phyloP scores from a whole-genome alignment of 2,888 invertebrate genomes.

The Trisateles emortualis region DNA sequence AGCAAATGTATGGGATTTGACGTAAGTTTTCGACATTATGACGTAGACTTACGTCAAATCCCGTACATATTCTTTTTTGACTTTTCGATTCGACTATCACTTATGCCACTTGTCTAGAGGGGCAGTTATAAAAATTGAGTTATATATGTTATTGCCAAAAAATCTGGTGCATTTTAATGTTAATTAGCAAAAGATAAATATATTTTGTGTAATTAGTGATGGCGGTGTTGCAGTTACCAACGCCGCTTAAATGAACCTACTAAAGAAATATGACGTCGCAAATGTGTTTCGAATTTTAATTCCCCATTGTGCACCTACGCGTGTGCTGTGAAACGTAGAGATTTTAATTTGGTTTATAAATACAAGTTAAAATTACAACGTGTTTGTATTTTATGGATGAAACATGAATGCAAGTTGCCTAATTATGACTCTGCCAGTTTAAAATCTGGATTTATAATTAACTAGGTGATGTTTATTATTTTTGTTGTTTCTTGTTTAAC shows the following conservation, averaged over 20 bases:
- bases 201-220: too few relatives aligned
- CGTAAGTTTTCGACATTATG: too few relatives aligned
- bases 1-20: too few relatives aligned
- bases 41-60: too few relatives aligned
- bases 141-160: too few relatives aligned
- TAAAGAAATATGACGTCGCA: slow-evolving; percentile 53
- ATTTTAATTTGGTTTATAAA: slow-evolving; percentile 5
- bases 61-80: too few relatives aligned
- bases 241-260: slow-evolving; percentile 55
- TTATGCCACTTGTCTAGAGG: too few relatives aligned
- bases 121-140: too few relatives aligned
- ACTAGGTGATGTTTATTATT: not conserved
- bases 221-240: slow-evolving; percentile 15
- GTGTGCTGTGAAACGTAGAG: slow-evolving; percentile 22
- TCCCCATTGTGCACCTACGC: slow-evolving; percentile 19
- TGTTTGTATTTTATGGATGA: slow-evolving; percentile 3
- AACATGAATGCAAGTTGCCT: not conserved
- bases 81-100: too few relatives aligned
- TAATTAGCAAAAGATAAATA: slow-evolving; percentile 21
- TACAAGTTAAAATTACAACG: slow-evolving; percentile 21
- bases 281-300: slow-evolving; percentile 53
- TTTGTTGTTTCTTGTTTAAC: not conserved
- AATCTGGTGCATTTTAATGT: too few relatives aligned
- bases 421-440: not conserved
- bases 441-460: not conserved